These are phyloP conservation scores for Diaphora mendica DNA, from an alignment of 2,888 invertebrate species.

Conservation along the genomic window DNA sequence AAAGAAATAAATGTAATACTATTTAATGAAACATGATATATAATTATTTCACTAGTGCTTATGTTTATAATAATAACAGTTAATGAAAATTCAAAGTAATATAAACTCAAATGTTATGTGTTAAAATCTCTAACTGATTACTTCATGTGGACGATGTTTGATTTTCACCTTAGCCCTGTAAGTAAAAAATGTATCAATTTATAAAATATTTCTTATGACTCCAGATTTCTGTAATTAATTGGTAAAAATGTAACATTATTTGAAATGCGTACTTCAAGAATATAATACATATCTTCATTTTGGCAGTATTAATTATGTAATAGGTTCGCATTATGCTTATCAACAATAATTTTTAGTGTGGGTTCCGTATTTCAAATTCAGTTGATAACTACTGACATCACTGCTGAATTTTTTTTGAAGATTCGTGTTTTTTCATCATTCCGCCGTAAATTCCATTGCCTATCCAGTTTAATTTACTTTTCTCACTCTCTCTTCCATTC, in stretches of 20 bases:
- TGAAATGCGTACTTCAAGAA: too few species aligned
- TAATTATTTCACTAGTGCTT: not conserved
- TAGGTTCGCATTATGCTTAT: too few species aligned
- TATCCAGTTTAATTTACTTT: too few species aligned
- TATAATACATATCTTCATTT: too few species aligned
- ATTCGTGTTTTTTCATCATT: too few species aligned
- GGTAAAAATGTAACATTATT: not conserved
- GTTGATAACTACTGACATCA: too few species aligned
- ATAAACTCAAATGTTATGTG: not conserved
- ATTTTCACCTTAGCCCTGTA: slow-evolving; percentile 6
- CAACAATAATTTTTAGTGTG: too few species aligned
- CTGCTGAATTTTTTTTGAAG: too few species aligned
- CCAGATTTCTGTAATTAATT: not conserved
- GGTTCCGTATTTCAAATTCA: too few species aligned
- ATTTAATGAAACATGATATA: not conserved
- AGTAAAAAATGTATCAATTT: not conserved
- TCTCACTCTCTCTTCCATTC: too few species aligned
- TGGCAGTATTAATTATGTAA: too few species aligned
- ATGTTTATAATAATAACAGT: not conserved
- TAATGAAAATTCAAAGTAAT: not conserved
- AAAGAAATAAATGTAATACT: not conserved
- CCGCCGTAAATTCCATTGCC: too few species aligned
- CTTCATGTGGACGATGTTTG: not conserved
- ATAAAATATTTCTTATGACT: not conserved
- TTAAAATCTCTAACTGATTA: not conserved